Conservation (phyloP, 2,113 vertebrate species). For the Callocephalon fimbriatum region DNA sequence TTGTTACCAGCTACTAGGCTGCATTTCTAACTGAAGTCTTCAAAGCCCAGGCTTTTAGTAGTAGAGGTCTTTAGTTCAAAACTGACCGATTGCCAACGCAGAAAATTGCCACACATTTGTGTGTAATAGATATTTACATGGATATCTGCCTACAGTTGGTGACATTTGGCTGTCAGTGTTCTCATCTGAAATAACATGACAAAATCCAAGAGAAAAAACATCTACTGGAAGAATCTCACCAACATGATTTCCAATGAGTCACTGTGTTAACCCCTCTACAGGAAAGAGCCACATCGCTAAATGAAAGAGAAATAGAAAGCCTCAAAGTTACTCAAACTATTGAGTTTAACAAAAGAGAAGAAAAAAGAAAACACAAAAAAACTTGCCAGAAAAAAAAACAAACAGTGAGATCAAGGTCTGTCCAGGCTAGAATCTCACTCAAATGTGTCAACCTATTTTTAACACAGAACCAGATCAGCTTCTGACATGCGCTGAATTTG, state of each 20-base stretch:
- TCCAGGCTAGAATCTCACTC: neutral
- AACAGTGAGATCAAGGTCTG: neutral
- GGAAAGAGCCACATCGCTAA: neutral
- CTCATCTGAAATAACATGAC: neutral
- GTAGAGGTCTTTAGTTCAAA: neutral
- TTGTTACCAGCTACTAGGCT: neutral
- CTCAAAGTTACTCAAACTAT: neutral
- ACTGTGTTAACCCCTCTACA: neutral
- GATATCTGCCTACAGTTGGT: neutral
- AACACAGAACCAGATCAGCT: neutral
- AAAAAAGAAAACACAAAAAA: neutral
- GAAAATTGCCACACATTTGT: neutral
- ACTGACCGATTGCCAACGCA: neutral
- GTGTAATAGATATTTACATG: neutral
- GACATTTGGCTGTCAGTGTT: neutral
- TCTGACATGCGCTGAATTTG: neutral
- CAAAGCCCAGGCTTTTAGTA: neutral
- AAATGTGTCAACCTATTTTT: neutral
- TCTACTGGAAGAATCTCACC: neutral
- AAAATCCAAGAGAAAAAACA: neutral
- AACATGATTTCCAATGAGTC: neutral
- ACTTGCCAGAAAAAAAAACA: neutral
- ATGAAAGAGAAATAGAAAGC: neutral
- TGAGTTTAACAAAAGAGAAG: neutral
- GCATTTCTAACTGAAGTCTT: neutral